These are phyloP conservation scores for Distichodus sexfasciatus DNA, from an alignment of 2,797 vertebrate species.

Conservation along the genomic window DNA sequence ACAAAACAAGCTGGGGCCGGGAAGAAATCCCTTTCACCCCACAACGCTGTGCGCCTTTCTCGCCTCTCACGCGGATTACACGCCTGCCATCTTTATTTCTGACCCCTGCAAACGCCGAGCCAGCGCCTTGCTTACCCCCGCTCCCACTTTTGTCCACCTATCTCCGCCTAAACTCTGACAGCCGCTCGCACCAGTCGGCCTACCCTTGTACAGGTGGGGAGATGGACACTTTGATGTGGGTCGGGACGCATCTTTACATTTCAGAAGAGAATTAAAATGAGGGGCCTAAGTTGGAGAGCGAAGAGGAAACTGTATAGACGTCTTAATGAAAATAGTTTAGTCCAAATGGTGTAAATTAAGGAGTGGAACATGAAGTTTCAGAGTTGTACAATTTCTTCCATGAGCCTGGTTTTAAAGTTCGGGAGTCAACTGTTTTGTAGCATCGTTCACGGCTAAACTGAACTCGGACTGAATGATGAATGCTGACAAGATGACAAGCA, in stretches of 20 bases:
- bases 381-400: background rate
- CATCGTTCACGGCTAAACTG: background rate
- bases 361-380: too few species aligned
- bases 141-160: slow-evolving; percentile 26
- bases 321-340: too few species aligned
- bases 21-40: slow-evolving; percentile 88
- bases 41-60: slow-evolving; percentile 81
- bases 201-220: slow-evolving; percentile 36
- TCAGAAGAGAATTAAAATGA: slow-evolving; percentile 26
- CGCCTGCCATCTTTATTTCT: slow-evolving; percentile 71
- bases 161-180: background rate
- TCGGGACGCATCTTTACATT: slow-evolving; percentile 31
- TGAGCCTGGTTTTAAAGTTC: background rate
- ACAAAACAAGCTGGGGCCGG: slow-evolving; percentile 86
- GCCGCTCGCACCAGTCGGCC: background rate
- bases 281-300: slow-evolving; percentile 18
- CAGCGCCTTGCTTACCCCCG: slow-evolving; percentile 40
- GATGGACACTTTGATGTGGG: slow-evolving; percentile 37
- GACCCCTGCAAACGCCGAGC: slow-evolving; percentile 57
- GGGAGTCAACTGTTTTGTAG: background rate
- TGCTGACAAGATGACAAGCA: background rate
- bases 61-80: slow-evolving; percentile 66
- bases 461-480: background rate
- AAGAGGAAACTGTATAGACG: too few species aligned
- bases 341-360: too few species aligned